Percentiles rank a stretch among this genome's conserved stretches.
These are phyloP conservation scores for Pomacea canaliculata DNA, from an alignment of 2,888 invertebrate species.

Conservation along the genomic window DNA sequence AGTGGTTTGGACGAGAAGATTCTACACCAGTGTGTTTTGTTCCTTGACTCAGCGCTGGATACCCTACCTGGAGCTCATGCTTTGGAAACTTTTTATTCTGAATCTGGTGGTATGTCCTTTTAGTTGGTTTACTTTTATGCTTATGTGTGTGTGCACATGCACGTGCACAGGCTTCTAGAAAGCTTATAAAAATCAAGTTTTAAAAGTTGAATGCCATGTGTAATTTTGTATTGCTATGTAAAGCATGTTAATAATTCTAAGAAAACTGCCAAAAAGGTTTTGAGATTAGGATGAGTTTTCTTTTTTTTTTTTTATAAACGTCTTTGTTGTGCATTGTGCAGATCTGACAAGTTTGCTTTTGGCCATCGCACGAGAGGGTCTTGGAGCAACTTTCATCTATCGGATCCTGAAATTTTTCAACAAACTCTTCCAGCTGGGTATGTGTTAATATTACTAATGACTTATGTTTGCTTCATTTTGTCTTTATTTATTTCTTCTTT, in stretches of 20 bases:
- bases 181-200: too few species aligned
- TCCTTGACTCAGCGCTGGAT: conserved; percentile 88
- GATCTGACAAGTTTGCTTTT: conserved; percentile 85
- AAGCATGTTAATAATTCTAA: neutral
- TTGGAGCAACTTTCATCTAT: conserved; percentile 57
- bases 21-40: conserved; percentile 80
- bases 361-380: conserved; percentile 75
- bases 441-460: conserved; percentile 30
- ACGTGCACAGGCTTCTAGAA: too few species aligned
- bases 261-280: neutral
- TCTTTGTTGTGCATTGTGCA: conserved; percentile 65
- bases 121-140: neutral
- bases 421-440: conserved; percentile 74
- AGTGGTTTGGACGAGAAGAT: conserved; percentile 76
- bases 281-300: too few species aligned
- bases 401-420: conserved; percentile 81
- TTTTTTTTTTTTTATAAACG: too few species aligned
- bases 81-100: conserved; percentile 82
- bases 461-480: too few species aligned
- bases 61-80: conserved; percentile 85
- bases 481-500: too few species aligned
- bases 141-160: neutral
- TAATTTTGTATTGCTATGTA: neutral
- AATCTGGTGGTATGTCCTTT: conserved; percentile 54
- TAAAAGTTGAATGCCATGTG: neutral